Evolutionary conservation across 2,888 invertebrate species (phyloP), one percentile per base, ranked within the genome.

Genomic region (Caenorhabditis macrosperma): DNA sequence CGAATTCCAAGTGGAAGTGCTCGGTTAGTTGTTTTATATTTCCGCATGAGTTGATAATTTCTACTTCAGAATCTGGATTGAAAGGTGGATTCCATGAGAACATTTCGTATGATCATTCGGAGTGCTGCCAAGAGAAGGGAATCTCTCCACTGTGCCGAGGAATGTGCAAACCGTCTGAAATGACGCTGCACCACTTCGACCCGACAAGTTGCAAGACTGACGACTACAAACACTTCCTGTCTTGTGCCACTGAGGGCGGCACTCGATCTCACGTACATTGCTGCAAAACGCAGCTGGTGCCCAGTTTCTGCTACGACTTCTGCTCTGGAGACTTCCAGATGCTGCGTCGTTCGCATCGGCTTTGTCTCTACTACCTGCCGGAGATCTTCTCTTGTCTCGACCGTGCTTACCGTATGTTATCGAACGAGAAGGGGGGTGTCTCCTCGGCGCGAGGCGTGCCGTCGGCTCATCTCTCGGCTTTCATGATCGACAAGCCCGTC

Each of bases 51-150:
- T 15, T 26, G 12, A 35, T 46, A 15, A 7, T 17, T 78, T n/a
- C n/a, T n/a, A n/a, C n/a, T 88, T 68, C 61, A 89, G 89, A 89
- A 57, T 88, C 88, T 33, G 89, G 89, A 7, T 78, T 89, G 33
- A 76, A 83, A 30, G 85, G 84, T 7, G 89, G 89, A 17, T 88
- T 88, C 75, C 88, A 89, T 68, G 82, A 86, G 63, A 88, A 88
- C 60, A 86, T 88, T 59, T 86, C 86, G 10, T 89, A 88, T 61
- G 89, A 89, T 75, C 83, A 89, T 86, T 76, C 85, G 89, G 92
- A 94, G 85, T 96, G 96, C 90, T 96, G 96, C 88, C 92, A 93
- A n/a, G 93, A 93, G 78, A 93, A 94, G 92, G 95, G 95, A 91
- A 95, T 96, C 0, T 94, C 94, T 0, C 92, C 94, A 0, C 89